phyloP scores from a whole-genome alignment of 2,888 invertebrate species.

The Drosophila buzzatii region DNA sequence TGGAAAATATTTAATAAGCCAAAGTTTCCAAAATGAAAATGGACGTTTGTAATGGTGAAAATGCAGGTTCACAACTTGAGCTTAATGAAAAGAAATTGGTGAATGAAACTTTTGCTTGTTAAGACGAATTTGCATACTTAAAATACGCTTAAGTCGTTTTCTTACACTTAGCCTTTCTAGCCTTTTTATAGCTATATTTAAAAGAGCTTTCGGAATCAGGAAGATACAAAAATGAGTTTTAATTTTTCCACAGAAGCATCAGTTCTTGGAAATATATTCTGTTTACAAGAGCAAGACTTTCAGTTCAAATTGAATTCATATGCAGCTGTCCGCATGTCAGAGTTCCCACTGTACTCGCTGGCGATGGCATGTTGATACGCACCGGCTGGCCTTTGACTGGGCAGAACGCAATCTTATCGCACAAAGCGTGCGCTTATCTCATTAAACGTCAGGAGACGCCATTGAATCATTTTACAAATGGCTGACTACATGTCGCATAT shows the following conservation, averaged over 20 bases:
- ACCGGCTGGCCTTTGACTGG: conserved; percentile 45
- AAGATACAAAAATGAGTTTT: background rate
- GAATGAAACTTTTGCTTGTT: background rate
- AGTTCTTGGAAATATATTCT: background rate
- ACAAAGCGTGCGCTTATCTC: conserved; percentile 74
- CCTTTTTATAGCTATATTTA: too few relatives aligned
- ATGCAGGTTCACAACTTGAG: background rate
- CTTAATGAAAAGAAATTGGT: conserved; percentile 3
- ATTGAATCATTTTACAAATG: conserved; percentile 80
- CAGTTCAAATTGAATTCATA: background rate
- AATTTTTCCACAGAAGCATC: background rate
- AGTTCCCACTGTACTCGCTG: conserved; percentile 7
- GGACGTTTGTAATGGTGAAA: background rate
- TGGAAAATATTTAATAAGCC: background rate
- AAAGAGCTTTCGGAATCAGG: background rate
- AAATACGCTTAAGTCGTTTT: background rate
- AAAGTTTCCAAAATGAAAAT: background rate
- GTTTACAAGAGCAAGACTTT: too few relatives aligned
- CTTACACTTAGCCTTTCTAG: background rate
- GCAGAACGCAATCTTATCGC: conserved; percentile 66
- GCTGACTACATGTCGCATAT: conserved; percentile 76
- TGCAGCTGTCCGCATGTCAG: background rate
- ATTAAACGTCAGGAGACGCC: conserved; percentile 76
- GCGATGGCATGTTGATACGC: conserved; percentile 27
- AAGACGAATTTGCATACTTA: conserved; percentile 1